Evolutionary conservation across 2,113 vertebrate genomes (phyloP).

Genomic region (Haemorhous mexicanus): DNA sequence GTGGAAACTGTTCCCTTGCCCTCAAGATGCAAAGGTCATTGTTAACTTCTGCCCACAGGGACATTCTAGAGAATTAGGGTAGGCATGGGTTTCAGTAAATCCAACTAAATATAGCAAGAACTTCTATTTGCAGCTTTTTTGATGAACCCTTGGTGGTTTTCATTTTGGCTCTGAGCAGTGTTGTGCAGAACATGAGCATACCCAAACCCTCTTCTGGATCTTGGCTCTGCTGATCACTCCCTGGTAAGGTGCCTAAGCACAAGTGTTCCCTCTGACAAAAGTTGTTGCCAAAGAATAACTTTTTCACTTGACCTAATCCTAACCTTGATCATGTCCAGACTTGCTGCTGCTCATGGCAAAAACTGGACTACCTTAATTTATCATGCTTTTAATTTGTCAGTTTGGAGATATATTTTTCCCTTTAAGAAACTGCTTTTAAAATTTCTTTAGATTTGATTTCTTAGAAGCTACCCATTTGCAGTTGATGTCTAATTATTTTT

Average conservation of each 20-base stretch:
- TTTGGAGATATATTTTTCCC: not conserved
- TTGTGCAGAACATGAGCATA: not conserved
- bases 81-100: not conserved
- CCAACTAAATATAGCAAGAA: not conserved
- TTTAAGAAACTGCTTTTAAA: not conserved
- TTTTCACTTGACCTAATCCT: not conserved
- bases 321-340: not conserved
- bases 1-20: not conserved
- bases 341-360: not conserved
- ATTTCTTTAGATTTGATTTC: not conserved
- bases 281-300: not conserved
- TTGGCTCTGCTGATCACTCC: not conserved
- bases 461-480: not conserved
- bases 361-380: not conserved
- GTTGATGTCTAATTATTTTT: not conserved
- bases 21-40: not conserved
- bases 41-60: not conserved
- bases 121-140: not conserved
- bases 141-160: not conserved
- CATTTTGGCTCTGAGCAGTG: not conserved
- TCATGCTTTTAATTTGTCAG: not conserved
- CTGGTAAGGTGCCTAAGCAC: not conserved
- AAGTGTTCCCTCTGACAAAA: not conserved
- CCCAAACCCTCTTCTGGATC: not conserved
- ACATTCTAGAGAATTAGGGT: not conserved